phyloP scores from a whole-genome alignment of 2,888 invertebrate genomes.

The Isoperla grammatica region DNA sequence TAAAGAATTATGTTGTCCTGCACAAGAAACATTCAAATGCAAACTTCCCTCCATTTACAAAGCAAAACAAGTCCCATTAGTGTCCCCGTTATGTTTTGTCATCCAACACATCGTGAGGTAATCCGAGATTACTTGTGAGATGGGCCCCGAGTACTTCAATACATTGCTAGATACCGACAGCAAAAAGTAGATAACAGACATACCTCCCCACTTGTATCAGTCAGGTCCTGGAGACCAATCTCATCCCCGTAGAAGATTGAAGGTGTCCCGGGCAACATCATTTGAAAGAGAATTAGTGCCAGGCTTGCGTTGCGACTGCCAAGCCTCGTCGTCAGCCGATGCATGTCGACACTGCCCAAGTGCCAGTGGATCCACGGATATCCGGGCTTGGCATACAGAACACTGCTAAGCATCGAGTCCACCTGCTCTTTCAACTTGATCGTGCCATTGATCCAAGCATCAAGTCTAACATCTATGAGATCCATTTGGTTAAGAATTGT shows the following conservation, averaged over 20 bases:
- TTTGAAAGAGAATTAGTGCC: constrained; percentile 64
- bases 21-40: too few species aligned
- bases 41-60: too few species aligned
- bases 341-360: constrained; percentile 58
- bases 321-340: constrained; percentile 54
- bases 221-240: constrained; percentile 61
- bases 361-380: constrained; percentile 80
- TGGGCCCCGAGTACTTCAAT: too few species aligned
- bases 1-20: too few species aligned
- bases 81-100: too few species aligned
- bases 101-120: too few species aligned
- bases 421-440: constrained; percentile 55
- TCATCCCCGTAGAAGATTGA: constrained; percentile 91
- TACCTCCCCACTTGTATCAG: constrained; percentile 51
- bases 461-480: constrained; percentile 63
- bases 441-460: constrained; percentile 48
- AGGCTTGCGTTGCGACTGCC: constrained; percentile 55
- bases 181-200: constrained; percentile 3
- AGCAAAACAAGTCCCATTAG: too few species aligned
- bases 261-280: constrained; percentile 81
- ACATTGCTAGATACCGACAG: too few species aligned
- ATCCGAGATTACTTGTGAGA: too few species aligned
- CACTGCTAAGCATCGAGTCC: constrained; percentile 50
- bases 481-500: constrained; percentile 59
- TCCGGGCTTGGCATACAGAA: constrained; percentile 55